Conservation (phyloP, 2,888 invertebrate species). For the Chrysomela aeneicollis region DNA sequence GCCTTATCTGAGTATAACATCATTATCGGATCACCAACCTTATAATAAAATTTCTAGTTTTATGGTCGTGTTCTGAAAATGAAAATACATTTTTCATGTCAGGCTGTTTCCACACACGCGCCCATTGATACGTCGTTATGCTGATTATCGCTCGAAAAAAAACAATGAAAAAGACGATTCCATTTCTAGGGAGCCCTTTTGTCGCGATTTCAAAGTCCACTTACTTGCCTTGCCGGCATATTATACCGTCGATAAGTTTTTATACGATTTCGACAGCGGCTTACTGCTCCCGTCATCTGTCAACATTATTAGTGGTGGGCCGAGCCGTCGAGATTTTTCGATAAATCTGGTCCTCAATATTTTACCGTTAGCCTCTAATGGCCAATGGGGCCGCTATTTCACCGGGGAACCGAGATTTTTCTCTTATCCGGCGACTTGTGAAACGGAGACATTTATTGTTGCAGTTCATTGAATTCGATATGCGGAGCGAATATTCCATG, state of each 20-base stretch:
- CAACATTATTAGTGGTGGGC: slow-evolving; percentile 50
- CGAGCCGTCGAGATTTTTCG: slow-evolving; percentile 48
- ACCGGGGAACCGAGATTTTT: slow-evolving; percentile 4
- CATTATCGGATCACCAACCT: too few species aligned
- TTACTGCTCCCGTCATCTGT: slow-evolving; percentile 45
- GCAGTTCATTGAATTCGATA: too few species aligned
- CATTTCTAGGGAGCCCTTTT: too few species aligned
- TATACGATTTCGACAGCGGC: slow-evolving; percentile 29
- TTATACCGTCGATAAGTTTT: slow-evolving; percentile 44
- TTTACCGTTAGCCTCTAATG: slow-evolving; percentile 25
- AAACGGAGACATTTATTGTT: not conserved
- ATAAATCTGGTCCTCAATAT: slow-evolving; percentile 50
- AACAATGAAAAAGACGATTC: too few species aligned
- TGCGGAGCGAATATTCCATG: too few species aligned
- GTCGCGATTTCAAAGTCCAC: slow-evolving; percentile 49
- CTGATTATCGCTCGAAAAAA: too few species aligned
- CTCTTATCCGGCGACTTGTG: not conserved
- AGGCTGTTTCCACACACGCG: too few species aligned
- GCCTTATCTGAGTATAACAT: too few species aligned
- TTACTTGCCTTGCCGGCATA: slow-evolving; percentile 37
- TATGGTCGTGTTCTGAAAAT: too few species aligned
- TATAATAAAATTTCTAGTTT: too few species aligned
- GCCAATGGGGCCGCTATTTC: slow-evolving; percentile 12
- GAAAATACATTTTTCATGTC: too few species aligned
- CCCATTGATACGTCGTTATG: too few species aligned